Evolutionary conservation across 2,888 invertebrate genomes (phyloP), one percentile per base, ranked within the genome.

Genomic region (Alloscopus bannaensis): DNA sequence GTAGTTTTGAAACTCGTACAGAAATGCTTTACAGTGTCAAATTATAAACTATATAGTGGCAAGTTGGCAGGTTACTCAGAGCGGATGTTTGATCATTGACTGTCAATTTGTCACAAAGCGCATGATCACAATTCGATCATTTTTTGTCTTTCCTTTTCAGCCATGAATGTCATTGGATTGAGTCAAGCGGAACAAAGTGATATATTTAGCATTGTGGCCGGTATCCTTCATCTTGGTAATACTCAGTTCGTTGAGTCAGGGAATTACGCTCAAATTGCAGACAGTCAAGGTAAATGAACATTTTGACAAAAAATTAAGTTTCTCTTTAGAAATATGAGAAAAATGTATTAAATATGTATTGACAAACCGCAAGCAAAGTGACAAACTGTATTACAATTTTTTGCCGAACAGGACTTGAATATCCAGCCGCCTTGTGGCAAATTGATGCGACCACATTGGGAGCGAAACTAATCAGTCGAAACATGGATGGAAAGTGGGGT

Each of bases 401-500:
- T n/a, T n/a, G n/a, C n/a, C 47, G 24, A 3, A 22, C 24, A 93
- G 92, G 89, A 87, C 88, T 93, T 62, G 90, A 89, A 68, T 92
- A 90, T 86, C 92, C 93, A 28, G 90, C 92, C 0, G 91, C 89
- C 86, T 88, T 93, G 65, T 89, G 93, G 73, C 91, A 91, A 62
- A 89, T 93, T 40, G 89, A 91, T 42, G 86, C 89, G 18, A 90
- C 90, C 8, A 87, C 89, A 62, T 88, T 93, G 82, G 89, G 90
- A 69, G 88, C 88, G 79, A 93, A 93, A 87, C 87, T 93, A 83
- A 91, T 90, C 16, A 91, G 92, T 68, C 89, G 92, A 24, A 88
- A 90, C 80, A 91, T 93, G 89, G 92, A 92, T 87, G 91, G 91
- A 80, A 92, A 92, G 88, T 92, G 93, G 92, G 93, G 93, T 62